Base-by-base conservation (phyloP, 2,888 invertebrate genomes). In the Thymelicus sylvestris region DNA sequence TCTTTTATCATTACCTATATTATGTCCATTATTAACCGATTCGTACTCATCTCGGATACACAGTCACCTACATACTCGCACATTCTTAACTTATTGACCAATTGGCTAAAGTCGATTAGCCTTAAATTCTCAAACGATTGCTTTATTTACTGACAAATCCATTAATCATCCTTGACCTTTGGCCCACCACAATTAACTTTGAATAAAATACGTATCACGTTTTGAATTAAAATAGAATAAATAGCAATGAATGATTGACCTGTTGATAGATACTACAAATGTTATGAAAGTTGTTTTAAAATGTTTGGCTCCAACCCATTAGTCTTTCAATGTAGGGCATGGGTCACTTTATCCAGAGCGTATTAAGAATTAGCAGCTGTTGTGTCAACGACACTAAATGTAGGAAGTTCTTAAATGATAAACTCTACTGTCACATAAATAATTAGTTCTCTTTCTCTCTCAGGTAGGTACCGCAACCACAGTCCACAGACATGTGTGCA, bases 121-220 rank as follows among this genome's bases (percentile, higher is more conserved):
- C 59, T 69, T 64, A 31, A 64, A 64, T 48, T 57, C 57, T 59
- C 13, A 19, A 52, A 15, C 48, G 63, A 47, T 48, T 69, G 62
- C 63, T 65, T 66, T 67, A 74, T 74, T 74, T 66, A 73, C 64
- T 63, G 71, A 62, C 52, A 57, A 68, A 72, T 59, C 68, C 64
- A 75, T 75, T 71, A 70, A 72, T 76, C 73, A 65, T 67, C 13
- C 10, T 7, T 68, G 72, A 75, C 69, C 75, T 74, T 68, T 71
- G 71, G 66, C 74, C 74, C 69, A 41, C 63, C 7, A 68, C 72
- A 72, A 75, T 75, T 77, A 73, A 63, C 64, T 41, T n/a, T 48
- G 70, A 61, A 74, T 74, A 74, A 74, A 75, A 74, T 74, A 72
- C 31, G 2, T 74, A 74, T 75, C 76, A 75, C 75, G 76, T 73